Base-by-base conservation (phyloP, 1,140 invertebrate genomes). In the Drosophila bocki region DNA sequence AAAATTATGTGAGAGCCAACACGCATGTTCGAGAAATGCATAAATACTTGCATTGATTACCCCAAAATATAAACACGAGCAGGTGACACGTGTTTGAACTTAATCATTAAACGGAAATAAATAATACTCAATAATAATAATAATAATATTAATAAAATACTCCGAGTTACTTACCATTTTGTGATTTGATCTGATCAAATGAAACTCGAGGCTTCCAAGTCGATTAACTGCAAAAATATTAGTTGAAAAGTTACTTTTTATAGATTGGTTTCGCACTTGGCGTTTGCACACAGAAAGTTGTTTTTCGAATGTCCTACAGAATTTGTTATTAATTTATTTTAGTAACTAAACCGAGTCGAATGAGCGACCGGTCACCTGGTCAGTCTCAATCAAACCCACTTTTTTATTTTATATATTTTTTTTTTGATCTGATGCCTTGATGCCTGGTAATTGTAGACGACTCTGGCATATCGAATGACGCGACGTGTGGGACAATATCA, bases 401-500 rank as follows among this genome's bases (percentile, higher is more conserved):
- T 62, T 56, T 56, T 26, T 11, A 9, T n/a, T 19, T 12, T 42
- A 48, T 17, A 33, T 41, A 19, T 54, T 7, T 11, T 48, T 32
- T 47, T 47, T 54, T 39, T 39, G 17, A 29, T 35, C 44, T 56
- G 54, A 54, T 29, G 59, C 33, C 68, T 74, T 56, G 54, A 54
- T 29, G 59, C 33, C 68, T 74, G 56, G 84, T 84, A 88, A 88
- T 81, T 72, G 77, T 78, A 88, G 84, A 90, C 83, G 79, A 59
- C 56, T 78, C 79, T 72, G 68, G 85, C 84, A 81, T 88, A 85
- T 88, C 88, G 82, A 85, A 76, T 88, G 85, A 78, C 80, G 53
- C 90, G 85, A 75, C 77, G 58, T 68, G 75, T 85, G 81, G 58
- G 82, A 84, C 81, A 87, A 87, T 87, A 86, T 88, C 68, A 84